Evolutionary conservation across 2,797 vertebrate species (phyloP).

Genomic region (Allobates femoralis): DNA sequence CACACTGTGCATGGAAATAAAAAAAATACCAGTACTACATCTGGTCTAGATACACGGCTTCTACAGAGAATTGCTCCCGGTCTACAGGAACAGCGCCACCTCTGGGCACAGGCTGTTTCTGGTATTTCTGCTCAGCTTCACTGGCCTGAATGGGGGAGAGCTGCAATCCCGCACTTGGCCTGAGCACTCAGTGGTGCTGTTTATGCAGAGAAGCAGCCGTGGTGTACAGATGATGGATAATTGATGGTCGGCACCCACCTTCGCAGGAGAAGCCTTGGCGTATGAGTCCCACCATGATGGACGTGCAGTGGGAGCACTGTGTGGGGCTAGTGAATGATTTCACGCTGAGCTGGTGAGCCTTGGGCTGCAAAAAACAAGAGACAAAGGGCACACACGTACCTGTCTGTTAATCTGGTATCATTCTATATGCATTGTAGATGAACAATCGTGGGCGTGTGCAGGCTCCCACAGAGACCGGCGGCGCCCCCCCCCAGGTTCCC

Average conservation of each 20-base stretch:
- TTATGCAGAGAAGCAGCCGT: background rate
- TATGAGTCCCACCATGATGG: slow-evolving; percentile 92
- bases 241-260: slow-evolving; percentile 77
- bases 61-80: background rate
- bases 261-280: slow-evolving; percentile 96
- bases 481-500: too few species aligned
- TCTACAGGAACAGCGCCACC: background rate
- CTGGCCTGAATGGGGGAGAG: background rate
- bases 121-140: background rate
- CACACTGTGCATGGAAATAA: slow-evolving; percentile 79
- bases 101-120: background rate
- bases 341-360: slow-evolving; percentile 94
- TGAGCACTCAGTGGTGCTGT: background rate
- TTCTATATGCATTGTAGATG: too few species aligned
- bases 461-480: too few species aligned
- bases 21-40: background rate
- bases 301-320: slow-evolving; percentile 96
- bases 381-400: background rate
- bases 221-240: background rate
- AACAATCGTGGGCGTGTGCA: too few species aligned
- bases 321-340: slow-evolving; percentile 93
- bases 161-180: background rate
- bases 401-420: too few species aligned
- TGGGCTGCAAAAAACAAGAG: slow-evolving; percentile 80
- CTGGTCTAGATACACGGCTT: background rate